Base-by-base conservation (phyloP, 2,888 invertebrate genomes). In the Acanthococcus lagerstroemiae region DNA sequence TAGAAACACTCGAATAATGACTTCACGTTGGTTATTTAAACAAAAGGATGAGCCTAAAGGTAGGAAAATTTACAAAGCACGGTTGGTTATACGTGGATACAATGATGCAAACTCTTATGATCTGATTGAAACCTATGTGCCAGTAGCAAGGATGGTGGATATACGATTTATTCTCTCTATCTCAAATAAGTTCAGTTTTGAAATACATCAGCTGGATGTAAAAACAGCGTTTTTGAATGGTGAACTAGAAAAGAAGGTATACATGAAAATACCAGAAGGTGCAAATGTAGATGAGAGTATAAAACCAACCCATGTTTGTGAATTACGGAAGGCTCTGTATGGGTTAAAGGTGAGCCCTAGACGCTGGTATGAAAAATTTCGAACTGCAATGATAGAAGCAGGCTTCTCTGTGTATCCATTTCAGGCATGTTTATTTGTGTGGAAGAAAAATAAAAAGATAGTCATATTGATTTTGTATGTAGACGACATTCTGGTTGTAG, bases 221-320 rank as follows among this genome's bases (percentile, higher is more conserved):
- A 61, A 50, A 30, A 61, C 61, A 19, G 61, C 61, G 6, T 61
- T 61, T 52, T 45, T 61, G 24, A 50, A 61, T 27, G 61, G 61
- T 1, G 22, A 22, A 22, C 12, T 58, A n/a, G 50, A 44, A 17
- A 26, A 22, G 15, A 54, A 57, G n/a, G 52, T 67, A 7, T 69
- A 52, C 6, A 55, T 55, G 55, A 30, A 55, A 30, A 55, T 55
- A 27, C 30, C 55, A 25, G 55, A 55, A 30, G 55, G 55, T 4
- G 17, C 19, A 1, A 30, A 55, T 7, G n/a, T n/a, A 1, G 5
- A 4, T 7, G 30, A 17, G 7, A 21, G 17, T 3, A 27, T 55
- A 27, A 55, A 15, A 17, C 26, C 15, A 55, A 5, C 1, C 7
- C 26, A 55, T 19, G 19, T 55, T 4, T 55, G 55, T 30, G 30